These are phyloP conservation scores for Clunio marinus DNA, from an alignment of 2,888 invertebrate genomes.

Conservation along the genomic window DNA sequence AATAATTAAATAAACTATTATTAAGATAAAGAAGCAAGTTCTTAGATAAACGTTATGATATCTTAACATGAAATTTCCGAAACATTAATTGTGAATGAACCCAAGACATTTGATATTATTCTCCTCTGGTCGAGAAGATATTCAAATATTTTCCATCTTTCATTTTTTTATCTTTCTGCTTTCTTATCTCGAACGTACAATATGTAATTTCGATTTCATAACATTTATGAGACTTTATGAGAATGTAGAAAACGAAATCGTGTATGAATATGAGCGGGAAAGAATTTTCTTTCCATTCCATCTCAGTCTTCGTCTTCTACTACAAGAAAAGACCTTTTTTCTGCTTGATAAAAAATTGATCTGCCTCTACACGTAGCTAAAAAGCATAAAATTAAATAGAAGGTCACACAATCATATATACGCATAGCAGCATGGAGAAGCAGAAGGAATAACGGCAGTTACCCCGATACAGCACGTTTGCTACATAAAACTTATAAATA, in stretches of 20 bases:
- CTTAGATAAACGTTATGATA: too few relatives aligned
- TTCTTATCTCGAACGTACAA: slow-evolving; percentile 8
- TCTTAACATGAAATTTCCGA: too few relatives aligned
- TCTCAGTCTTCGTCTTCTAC: too few relatives aligned
- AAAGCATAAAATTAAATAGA: slow-evolving; percentile 36
- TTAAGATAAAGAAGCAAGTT: too few relatives aligned
- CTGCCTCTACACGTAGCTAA: slow-evolving; percentile 25
- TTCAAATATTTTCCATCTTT: slow-evolving; percentile 25
- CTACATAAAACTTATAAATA: slow-evolving; percentile 35
- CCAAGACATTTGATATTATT: neutral
- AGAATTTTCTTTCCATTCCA: slow-evolving; percentile 1
- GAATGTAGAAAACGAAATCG: slow-evolving; percentile 21
- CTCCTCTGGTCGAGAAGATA: slow-evolving; percentile 2
- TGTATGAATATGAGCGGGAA: slow-evolving; percentile 18
- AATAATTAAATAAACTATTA: too few relatives aligned
- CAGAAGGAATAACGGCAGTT: neutral
- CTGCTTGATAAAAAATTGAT: slow-evolving; percentile 36
- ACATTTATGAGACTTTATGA: slow-evolving; percentile 35
- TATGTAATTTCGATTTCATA: slow-evolving; percentile 37
- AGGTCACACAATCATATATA: slow-evolving; percentile 36
- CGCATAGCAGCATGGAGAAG: neutral
- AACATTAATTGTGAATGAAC: too few relatives aligned
- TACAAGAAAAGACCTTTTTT: slow-evolving; percentile 26
- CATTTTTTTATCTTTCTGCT: neutral
- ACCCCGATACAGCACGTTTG: slow-evolving; percentile 35